Evolutionary conservation across 2,797 vertebrate species (phyloP).

Genomic region (Loriculus beryllinus): DNA sequence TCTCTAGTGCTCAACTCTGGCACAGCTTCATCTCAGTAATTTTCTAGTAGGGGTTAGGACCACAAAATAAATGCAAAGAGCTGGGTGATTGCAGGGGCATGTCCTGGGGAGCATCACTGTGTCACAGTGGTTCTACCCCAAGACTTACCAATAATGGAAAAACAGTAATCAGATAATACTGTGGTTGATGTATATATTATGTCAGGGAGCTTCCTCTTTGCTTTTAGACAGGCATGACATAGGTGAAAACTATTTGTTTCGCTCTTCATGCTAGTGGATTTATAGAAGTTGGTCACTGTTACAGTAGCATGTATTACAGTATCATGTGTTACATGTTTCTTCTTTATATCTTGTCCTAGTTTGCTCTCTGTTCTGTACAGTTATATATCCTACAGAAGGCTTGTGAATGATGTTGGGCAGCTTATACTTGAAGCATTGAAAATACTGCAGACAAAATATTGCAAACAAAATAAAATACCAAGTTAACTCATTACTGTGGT

Average conservation of each 20-base stretch:
- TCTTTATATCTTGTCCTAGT: neutral
- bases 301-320: neutral
- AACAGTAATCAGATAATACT: neutral
- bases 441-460: neutral
- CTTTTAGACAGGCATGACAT: neutral
- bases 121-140: neutral
- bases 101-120: neutral
- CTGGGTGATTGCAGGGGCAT: neutral
- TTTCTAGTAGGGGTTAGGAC: neutral
- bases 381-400: neutral
- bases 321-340: neutral
- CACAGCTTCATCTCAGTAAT: neutral
- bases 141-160: neutral
- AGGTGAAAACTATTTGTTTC: neutral
- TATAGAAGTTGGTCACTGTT: neutral
- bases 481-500: neutral
- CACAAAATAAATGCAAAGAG: neutral
- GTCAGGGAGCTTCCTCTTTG: neutral
- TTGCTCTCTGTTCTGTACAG: neutral
- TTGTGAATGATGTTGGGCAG: neutral
- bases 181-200: neutral
- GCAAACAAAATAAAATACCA: neutral
- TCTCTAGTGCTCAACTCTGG: neutral
- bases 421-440: neutral
- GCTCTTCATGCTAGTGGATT: rapidly evolving